Percentiles rank a stretch among this genome's conserved stretches.
phyloP scores from a whole-genome alignment of 2,113 vertebrate species.

The Grantiella picta region DNA sequence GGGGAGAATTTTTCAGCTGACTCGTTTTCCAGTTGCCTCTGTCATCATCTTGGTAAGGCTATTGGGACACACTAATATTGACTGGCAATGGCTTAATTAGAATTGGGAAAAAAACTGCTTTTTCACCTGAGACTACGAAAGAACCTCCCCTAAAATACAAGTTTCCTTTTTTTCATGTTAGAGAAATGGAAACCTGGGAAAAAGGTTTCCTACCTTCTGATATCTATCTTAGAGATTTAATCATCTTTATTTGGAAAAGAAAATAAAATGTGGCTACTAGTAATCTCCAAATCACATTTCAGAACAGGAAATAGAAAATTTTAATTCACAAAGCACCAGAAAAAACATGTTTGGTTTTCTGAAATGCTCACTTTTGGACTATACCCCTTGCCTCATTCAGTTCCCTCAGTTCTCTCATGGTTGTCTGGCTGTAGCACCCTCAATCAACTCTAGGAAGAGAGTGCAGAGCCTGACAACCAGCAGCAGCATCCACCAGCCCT shows the following conservation, averaged over 20 bases:
- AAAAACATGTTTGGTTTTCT: not conserved
- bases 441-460: not conserved
- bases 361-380: not conserved
- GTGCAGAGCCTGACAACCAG: not conserved
- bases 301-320: not conserved
- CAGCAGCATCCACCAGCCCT: fast-evolving
- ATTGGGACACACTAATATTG: not conserved
- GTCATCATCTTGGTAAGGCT: not conserved
- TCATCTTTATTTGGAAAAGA: not conserved
- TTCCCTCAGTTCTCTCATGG: too few species aligned
- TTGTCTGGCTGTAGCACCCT: too few species aligned
- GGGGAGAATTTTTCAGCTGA: not conserved
- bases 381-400: not conserved
- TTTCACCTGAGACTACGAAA: not conserved
- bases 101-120: not conserved
- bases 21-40: not conserved
- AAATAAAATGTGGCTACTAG: not conserved
- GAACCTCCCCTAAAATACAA: not conserved
- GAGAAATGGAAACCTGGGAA: not conserved
- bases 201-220: not conserved
- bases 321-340: not conserved
- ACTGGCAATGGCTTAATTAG: not conserved
- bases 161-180: not conserved
- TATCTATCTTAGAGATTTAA: not conserved
- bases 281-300: not conserved